Evolutionary conservation across 2,888 invertebrate genomes (phyloP).

Genomic region (Gymnoscelis rufifasciata): DNA sequence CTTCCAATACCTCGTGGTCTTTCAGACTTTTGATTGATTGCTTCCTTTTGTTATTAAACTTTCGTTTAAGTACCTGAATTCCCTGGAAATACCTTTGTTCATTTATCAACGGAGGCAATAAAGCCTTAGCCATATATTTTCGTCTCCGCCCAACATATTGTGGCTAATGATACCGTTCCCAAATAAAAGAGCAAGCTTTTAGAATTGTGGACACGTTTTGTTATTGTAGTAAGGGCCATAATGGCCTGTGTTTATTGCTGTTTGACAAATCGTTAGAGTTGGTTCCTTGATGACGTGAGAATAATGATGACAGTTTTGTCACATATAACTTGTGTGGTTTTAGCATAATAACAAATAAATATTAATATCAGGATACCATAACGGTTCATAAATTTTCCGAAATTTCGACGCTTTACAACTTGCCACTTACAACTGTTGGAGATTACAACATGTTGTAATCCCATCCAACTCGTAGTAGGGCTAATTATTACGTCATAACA

Average conservation of each 20-base stretch:
- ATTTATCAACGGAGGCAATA: conserved; percentile 62
- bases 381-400: too few species aligned
- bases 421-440: too few species aligned
- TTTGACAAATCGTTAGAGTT: conserved; percentile 36
- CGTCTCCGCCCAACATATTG: conserved; percentile 47
- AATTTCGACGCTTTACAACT: too few species aligned
- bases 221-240: conserved; percentile 32
- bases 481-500: too few species aligned
- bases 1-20: conserved; percentile 6
- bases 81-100: conserved; percentile 37
- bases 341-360: too few species aligned
- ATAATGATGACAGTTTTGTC: neutral
- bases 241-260: conserved; percentile 41
- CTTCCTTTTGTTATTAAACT: conserved; percentile 20
- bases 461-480: too few species aligned
- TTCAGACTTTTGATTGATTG: conserved; percentile 22
- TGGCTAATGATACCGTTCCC: conserved; percentile 55
- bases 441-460: too few species aligned
- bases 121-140: conserved; percentile 53
- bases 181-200: conserved; percentile 51
- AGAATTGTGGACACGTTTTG: conserved; percentile 46
- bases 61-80: conserved; percentile 20
- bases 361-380: too few species aligned
- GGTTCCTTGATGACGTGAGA: neutral
- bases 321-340: too few species aligned